Evolutionary conservation across 2,888 invertebrate genomes (phyloP), one percentile per base, ranked within the genome.

Genomic region (Pteria penguin): DNA sequence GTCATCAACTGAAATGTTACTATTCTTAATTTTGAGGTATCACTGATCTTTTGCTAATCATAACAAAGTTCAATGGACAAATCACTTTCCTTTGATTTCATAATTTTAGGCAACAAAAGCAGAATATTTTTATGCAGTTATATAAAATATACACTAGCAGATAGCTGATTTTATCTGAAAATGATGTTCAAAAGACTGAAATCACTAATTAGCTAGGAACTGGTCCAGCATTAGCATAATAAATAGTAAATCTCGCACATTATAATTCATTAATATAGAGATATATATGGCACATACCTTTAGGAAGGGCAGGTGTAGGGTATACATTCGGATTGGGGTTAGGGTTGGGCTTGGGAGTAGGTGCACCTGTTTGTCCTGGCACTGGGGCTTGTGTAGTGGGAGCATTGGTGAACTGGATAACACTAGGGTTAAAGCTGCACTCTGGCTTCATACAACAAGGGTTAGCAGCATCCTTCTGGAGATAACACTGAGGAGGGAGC

Each of bases 391-490:
- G 36, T 27, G 84, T 84, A 26, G 80, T 80, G 8, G 60, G 60
- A 11, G 73, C 72, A 8, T 82, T 82, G 27, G 81, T 81, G 67
- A 84, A 71, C 67, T 80, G 71, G 58, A 72, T 76, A 18, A 68
- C 60, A 45, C 68, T 55, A 45, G 81, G 76, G 32, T 76, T 75
- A 76, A 86, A 86, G 68, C 80, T 68, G 76, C 86, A 86, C 4
- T 82, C 82, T 11, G 84, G 84, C 70, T 82, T 83, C 75, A 78
- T 78, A 61, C 86, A 86, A 71, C 86, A 86, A 18, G 86, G 86
- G 31, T 83, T 82, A 52, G 81, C 82, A 11, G 84, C 79, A 72
- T 85, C 83, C 76, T 86, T 84, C 66, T 82, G 81, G 71, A 86
- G 72, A 24, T 69, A 73, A 58, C 86, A 86, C 63, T 83, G 75